A percentile compares a stretch with the other conserved stretches of the same genome.
Evolutionary conservation across 2,113 vertebrate genomes (phyloP).

Genomic region (Axis porcinus): DNA sequence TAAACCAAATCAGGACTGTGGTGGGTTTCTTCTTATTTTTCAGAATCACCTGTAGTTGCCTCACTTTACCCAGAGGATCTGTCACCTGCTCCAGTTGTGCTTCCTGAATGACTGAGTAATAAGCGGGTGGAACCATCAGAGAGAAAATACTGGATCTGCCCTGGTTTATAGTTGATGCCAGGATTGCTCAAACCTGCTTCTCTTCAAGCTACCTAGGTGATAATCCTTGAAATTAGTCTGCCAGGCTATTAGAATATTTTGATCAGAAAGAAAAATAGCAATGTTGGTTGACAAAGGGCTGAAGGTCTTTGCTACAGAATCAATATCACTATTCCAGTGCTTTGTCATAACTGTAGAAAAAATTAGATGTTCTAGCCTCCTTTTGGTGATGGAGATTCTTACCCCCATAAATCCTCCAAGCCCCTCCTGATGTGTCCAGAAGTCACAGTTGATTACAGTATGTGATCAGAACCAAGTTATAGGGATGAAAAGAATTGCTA

Average conservation of each 20-base stretch:
- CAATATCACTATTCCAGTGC: constrained; percentile 5
- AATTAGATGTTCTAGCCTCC: constrained; percentile 8
- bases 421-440: not conserved
- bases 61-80: constrained; percentile 38
- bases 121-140: not conserved
- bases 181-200: not conserved
- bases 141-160: not conserved
- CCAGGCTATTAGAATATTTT: not conserved
- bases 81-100: not conserved
- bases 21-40: constrained; percentile 62
- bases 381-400: constrained; percentile 37
- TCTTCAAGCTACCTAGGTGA: constrained; percentile 45
- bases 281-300: constrained; percentile 16
- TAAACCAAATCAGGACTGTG: constrained; percentile 56
- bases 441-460: not conserved
- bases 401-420: not conserved
- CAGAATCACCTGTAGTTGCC: constrained; percentile 53
- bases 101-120: not conserved
- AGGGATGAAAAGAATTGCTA: not conserved
- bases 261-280: not conserved
- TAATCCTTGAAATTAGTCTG: not conserved
- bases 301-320: constrained; percentile 43
- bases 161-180: not conserved
- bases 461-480: not conserved
- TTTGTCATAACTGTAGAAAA: not conserved